phyloP scores from a whole-genome alignment of 2,797 vertebrate genomes.

The Crocodylus rhombifer region DNA sequence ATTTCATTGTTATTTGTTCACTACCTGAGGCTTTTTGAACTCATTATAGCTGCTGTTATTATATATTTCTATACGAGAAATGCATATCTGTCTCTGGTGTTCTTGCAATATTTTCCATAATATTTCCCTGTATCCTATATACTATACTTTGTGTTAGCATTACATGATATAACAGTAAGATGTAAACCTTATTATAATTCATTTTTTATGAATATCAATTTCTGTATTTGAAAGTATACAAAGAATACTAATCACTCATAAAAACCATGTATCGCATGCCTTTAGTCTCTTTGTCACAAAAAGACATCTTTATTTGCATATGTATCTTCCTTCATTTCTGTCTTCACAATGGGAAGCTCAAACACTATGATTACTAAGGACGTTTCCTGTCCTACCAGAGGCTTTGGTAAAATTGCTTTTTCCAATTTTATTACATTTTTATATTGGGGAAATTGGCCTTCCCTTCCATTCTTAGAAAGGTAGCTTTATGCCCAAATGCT shows the following conservation, averaged over 20 bases:
- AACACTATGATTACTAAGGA: slow-evolving; percentile 51
- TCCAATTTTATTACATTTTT: not conserved
- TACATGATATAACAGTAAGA: slow-evolving; percentile 57
- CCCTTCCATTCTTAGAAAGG: not conserved
- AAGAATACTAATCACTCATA: slow-evolving; percentile 65
- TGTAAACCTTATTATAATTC: slow-evolving; percentile 56
- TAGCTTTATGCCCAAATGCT: not conserved
- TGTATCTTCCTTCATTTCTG: slow-evolving; percentile 62
- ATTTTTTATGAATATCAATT: slow-evolving; percentile 49
- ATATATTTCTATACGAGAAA: slow-evolving; percentile 38
- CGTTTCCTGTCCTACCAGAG: slow-evolving; percentile 6
- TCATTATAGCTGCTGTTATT: slow-evolving; percentile 26
- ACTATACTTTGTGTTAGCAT: slow-evolving; percentile 38
- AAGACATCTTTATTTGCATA: slow-evolving; percentile 74
- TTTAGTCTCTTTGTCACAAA: slow-evolving; percentile 67
- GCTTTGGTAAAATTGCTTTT: not conserved
- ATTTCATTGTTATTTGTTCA: slow-evolving; percentile 51
- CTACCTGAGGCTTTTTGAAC: slow-evolving; percentile 52
- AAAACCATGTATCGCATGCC: slow-evolving; percentile 39
- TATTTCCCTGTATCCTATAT: slow-evolving; percentile 23
- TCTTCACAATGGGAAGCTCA: slow-evolving; percentile 67
- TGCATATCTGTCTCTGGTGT: slow-evolving; percentile 15
- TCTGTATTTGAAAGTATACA: slow-evolving; percentile 50
- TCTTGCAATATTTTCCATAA: not conserved
- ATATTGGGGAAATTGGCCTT: not conserved